A percentile compares a stretch with the other conserved stretches of the same genome.
Conservation (phyloP, 1,140 invertebrate genomes). For the Brachionus rubens region DNA sequence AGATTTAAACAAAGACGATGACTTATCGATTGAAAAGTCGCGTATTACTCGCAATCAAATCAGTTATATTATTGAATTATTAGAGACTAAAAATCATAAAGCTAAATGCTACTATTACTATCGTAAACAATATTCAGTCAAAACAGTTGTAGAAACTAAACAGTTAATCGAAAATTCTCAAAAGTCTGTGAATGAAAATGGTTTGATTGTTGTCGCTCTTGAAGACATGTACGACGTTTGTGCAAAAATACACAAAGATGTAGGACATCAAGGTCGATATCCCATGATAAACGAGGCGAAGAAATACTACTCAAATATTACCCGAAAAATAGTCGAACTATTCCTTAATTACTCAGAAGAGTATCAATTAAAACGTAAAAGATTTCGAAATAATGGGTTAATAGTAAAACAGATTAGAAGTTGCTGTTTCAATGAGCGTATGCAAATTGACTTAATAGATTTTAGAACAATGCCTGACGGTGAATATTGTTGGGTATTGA, state of each 20-base stretch:
- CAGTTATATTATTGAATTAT: neutral
- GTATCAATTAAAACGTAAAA: neutral
- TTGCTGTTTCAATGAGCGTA: conserved; percentile 37
- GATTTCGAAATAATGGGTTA: neutral
- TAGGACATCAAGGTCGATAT: neutral
- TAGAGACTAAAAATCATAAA: neutral
- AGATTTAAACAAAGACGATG: too few species aligned
- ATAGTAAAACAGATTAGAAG: conserved; percentile 40
- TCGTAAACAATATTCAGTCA: neutral
- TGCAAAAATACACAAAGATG: neutral
- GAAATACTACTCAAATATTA: neutral
- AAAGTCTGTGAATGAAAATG: neutral
- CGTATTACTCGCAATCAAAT: neutral
- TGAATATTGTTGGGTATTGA: neutral
- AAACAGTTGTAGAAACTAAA: neutral
- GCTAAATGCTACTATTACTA: neutral
- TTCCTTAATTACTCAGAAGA: neutral
- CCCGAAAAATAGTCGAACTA: neutral
- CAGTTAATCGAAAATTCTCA: neutral
- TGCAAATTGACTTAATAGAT: conserved; percentile 49
- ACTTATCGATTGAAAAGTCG: too few species aligned
- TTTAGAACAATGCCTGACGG: conserved; percentile 40
- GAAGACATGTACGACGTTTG: neutral
- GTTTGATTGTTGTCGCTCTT: neutral
- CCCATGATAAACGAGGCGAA: neutral